A percentile compares a stretch with the other conserved stretches of the same genome.
Evolutionary conservation across 2,888 invertebrate genomes (phyloP).

Genomic region (Allolobophora icterica): DNA sequence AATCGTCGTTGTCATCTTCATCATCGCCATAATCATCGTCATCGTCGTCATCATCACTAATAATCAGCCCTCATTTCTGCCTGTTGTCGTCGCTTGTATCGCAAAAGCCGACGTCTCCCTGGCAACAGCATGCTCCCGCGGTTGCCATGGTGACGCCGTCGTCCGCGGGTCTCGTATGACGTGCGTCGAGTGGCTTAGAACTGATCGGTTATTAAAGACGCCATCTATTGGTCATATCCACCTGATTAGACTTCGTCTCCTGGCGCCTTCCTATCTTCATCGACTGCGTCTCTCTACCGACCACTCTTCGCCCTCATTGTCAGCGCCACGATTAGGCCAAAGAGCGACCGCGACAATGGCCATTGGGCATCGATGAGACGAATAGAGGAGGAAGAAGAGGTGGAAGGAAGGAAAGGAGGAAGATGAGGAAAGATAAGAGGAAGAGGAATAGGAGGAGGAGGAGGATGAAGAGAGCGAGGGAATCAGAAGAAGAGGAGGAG

Average conservation of each 20-base stretch:
- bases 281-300: not conserved
- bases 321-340: not conserved
- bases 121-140: not conserved
- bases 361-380: not conserved
- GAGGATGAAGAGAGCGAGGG: too few relatives aligned
- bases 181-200: not conserved
- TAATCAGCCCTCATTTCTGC: not conserved
- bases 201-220: constrained; percentile 19
- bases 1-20: constrained; percentile 22
- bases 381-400: not conserved
- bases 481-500: too few relatives aligned
- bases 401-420: not conserved
- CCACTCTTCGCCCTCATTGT: not conserved
- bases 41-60: not conserved
- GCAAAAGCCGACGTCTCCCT: not conserved
- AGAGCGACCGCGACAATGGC: not conserved
- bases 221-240: constrained; percentile 5
- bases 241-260: constrained; percentile 17
- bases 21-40: too few relatives aligned
- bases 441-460: too few relatives aligned
- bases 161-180: not conserved
- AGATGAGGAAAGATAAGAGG: not conserved
- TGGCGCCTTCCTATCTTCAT: not conserved
- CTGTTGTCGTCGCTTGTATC: too few relatives aligned
- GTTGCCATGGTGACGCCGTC: not conserved